Evolutionary conservation across 1,140 invertebrate genomes (phyloP).

Genomic region (Drosophila albomicans): DNA sequence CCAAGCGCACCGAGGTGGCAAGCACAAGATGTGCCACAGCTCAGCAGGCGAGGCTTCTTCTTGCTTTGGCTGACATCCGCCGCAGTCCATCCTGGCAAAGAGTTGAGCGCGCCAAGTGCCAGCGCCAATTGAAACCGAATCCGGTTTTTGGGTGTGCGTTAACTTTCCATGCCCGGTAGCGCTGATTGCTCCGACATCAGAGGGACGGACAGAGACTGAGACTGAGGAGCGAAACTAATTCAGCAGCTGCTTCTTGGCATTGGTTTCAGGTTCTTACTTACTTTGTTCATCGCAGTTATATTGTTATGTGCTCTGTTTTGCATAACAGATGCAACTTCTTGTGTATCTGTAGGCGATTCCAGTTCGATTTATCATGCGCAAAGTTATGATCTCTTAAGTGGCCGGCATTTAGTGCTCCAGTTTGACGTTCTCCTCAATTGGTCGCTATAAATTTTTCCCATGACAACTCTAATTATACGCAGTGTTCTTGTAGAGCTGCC

Average conservation of each 20-base stretch:
- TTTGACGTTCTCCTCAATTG: conserved; percentile 51
- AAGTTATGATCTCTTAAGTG: conserved; percentile 79
- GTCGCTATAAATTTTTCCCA: conserved; percentile 63
- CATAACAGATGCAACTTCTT: conserved; percentile 45
- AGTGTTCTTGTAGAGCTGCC: not conserved
- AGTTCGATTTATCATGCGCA: conserved; percentile 74
- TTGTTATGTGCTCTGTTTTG: conserved; percentile 45
- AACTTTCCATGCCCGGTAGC: conserved; percentile 79
- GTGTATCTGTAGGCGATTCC: conserved; percentile 58
- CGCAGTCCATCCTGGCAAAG: conserved; percentile 72
- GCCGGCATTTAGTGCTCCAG: conserved; percentile 61
- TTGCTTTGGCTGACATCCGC: conserved; percentile 61
- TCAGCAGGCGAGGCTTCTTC: not conserved
- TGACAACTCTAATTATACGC: conserved; percentile 69
- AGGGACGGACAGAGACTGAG: conserved; percentile 6
- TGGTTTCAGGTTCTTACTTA: conserved; percentile 7
- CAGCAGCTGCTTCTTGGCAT: conserved; percentile 41
- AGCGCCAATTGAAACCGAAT: conserved; percentile 70
- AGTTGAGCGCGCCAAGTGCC: conserved; percentile 62
- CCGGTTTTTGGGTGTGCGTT: conserved; percentile 69
- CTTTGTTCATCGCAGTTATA: not conserved
- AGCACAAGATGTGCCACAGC: conserved; percentile 32
- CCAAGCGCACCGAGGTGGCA: conserved; percentile 30
- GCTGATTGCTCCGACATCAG: conserved; percentile 69
- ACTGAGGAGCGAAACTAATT: conserved; percentile 55